These are phyloP conservation scores for Peromyscus californicus DNA, from an alignment of 2,113 vertebrate genomes.

Conservation along the genomic window DNA sequence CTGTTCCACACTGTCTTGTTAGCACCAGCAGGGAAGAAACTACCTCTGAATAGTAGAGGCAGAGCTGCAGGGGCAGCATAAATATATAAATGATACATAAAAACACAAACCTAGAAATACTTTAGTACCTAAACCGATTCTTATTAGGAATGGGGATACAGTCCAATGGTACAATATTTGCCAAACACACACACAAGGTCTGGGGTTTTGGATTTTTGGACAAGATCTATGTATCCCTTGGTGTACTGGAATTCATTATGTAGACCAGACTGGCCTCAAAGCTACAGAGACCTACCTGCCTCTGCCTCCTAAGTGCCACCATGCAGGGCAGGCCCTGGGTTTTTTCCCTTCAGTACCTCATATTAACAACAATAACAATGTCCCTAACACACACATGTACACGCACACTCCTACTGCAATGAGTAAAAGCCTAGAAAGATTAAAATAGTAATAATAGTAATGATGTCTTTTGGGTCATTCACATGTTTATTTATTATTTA, in stretches of 20 bases:
- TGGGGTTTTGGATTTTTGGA: not conserved
- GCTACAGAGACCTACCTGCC: not conserved
- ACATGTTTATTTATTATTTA: conserved; percentile 45
- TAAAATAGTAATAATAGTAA: not conserved
- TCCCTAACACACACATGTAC: not conserved
- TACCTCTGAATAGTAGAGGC: not conserved
- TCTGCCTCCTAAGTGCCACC: not conserved
- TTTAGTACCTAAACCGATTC: conserved; percentile 11
- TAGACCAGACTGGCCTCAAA: not conserved
- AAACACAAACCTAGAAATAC: conserved; percentile 26
- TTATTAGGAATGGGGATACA: not conserved
- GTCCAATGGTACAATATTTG: not conserved
- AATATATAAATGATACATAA: not conserved
- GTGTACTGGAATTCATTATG: not conserved
- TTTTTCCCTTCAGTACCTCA: not conserved
- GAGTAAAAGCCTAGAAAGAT: not conserved
- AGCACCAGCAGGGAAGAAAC: not conserved
- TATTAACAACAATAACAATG: not conserved
- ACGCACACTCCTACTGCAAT: not conserved
- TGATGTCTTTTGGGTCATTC: conserved; percentile 19
- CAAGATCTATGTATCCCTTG: not conserved
- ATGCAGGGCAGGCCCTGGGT: not conserved
- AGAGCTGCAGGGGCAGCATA: not conserved
- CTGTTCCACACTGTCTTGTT: not conserved
- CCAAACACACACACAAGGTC: too few relatives aligned